Evolutionary conservation across 37 sponge, comb jelly and placozoan species (phyloP), one percentile per base, ranked within the genome.

Genomic region (Bolinopsis microptera): DNA sequence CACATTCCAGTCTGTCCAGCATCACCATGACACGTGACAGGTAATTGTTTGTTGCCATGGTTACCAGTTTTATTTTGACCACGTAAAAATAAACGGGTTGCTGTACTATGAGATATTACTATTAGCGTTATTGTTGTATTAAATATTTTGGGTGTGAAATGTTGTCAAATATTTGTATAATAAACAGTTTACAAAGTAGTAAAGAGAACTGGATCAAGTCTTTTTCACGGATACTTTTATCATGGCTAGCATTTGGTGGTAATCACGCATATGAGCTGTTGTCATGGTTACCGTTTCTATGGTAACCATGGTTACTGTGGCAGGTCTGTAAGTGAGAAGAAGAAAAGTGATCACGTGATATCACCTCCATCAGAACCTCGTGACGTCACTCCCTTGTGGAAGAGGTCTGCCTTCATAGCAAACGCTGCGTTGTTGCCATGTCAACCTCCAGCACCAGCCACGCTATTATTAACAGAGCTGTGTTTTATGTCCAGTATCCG

Each of bases 1-100:
- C 61, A 5, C 75, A 72, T 21, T n/a, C 75, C 31, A 72, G 31
- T 24, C 75, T 30, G 31, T 39, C 9, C 61, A 86, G 25, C 30
- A 86, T 86, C n/a, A 34, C 90, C 26, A 34, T 86, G 27, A 86
- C 90, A 22, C 90, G 90, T n/a, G 90, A 86, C 90, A 86, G 90
- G 90, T 86, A 86, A 23, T 22, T 18, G 13, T 2, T 77, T 77
- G 33, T 21, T 48, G 13, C 61, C 61, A 13, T 48, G 61, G 61
- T 48, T 48, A 48, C 61, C 13, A 48, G 13, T 18, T 5, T 48
- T 48, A 48, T 13, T 13, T 13, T 48, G n/a, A n/a, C n/a, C n/a
- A n/a, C n/a, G n/a, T n/a, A n/a, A n/a, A n/a, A n/a, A n/a, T n/a
- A n/a, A n/a, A n/a, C n/a, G n/a, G n/a, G n/a, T n/a, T n/a, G n/a